phyloP scores from a whole-genome alignment of 2,797 vertebrate species.

The Garrulus glandarius region DNA sequence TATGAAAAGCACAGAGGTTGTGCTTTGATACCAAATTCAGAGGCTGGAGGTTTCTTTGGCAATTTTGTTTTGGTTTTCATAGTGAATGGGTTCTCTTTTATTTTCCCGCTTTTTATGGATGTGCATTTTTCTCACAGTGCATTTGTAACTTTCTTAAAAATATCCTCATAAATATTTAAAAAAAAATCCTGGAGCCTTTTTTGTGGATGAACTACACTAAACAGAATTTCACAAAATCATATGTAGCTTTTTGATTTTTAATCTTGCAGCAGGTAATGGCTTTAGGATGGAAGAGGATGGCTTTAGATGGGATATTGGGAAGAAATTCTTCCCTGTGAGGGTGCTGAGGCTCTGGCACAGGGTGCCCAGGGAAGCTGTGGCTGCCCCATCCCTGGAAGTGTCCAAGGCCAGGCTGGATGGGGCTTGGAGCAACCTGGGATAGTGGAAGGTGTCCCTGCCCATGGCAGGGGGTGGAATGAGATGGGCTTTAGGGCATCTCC shows the following conservation, averaged over 20 bases:
- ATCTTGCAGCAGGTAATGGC: neutral
- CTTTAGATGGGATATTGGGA: neutral
- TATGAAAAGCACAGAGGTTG: neutral
- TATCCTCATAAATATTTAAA: neutral
- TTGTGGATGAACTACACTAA: neutral
- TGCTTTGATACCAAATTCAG: slow-evolving; percentile 41
- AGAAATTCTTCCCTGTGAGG: neutral
- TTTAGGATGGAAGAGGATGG: neutral
- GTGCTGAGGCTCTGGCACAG: neutral
- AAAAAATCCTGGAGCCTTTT: neutral
- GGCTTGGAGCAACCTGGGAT: rapidly evolving
- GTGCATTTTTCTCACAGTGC: neutral
- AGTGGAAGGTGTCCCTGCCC: neutral
- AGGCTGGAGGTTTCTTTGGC: neutral
- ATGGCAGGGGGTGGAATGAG: neutral
- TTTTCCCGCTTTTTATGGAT: rapidly evolving
- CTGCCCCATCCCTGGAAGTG: neutral
- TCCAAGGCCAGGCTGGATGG: rapidly evolving
- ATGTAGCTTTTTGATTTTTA: neutral
- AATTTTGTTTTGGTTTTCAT: neutral
- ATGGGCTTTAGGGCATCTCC: neutral
- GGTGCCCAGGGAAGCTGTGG: neutral
- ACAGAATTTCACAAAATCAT: neutral
- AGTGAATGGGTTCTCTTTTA: neutral
- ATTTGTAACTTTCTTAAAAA: neutral